A percentile compares a stretch with the other conserved stretches of the same genome.
These are phyloP conservation scores for Odontocerum albicorne DNA, from an alignment of 2,888 invertebrate genomes.

Conservation along the genomic window DNA sequence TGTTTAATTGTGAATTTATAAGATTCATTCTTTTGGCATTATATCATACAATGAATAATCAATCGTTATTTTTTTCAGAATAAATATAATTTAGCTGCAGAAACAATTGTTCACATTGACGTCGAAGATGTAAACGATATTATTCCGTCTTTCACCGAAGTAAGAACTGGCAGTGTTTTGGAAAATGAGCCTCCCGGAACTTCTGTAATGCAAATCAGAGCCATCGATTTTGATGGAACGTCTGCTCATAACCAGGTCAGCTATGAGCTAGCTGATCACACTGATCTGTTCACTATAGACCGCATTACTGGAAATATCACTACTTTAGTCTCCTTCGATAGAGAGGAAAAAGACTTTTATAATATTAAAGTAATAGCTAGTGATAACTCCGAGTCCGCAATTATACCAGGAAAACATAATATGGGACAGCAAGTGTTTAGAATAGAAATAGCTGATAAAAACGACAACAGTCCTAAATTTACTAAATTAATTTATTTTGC, in stretches of 20 bases:
- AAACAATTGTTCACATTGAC: slow-evolving; percentile 75
- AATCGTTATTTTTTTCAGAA: slow-evolving; percentile 56
- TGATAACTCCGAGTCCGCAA: slow-evolving; percentile 86
- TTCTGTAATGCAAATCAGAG: slow-evolving; percentile 84
- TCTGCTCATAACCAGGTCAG: slow-evolving; percentile 79
- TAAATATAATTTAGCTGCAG: slow-evolving; percentile 76
- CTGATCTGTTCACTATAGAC: slow-evolving; percentile 82
- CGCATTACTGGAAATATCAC: slow-evolving; percentile 85
- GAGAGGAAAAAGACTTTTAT: slow-evolving; percentile 82
- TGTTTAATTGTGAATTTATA: slow-evolving; percentile 15
- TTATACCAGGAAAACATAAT: slow-evolving; percentile 68
- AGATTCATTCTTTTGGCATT: not conserved
- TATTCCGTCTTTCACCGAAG: slow-evolving; percentile 82
- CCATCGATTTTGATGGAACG: slow-evolving; percentile 86
- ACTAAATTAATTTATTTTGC: slow-evolving; percentile 73
- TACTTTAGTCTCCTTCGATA: slow-evolving; percentile 78
- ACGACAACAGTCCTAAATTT: slow-evolving; percentile 93
- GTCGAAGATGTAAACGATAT: slow-evolving; percentile 91
- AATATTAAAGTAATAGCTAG: slow-evolving; percentile 88
- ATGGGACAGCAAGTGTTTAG: slow-evolving; percentile 78
- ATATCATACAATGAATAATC: too few species aligned
- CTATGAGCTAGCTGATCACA: slow-evolving; percentile 70
- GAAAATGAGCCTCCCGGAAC: slow-evolving; percentile 85
- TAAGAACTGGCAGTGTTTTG: slow-evolving; percentile 76
- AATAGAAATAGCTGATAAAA: slow-evolving; percentile 92